Evolutionary conservation across 2,797 vertebrate genomes (phyloP).

Genomic region (Macroramphosus scolopax): DNA sequence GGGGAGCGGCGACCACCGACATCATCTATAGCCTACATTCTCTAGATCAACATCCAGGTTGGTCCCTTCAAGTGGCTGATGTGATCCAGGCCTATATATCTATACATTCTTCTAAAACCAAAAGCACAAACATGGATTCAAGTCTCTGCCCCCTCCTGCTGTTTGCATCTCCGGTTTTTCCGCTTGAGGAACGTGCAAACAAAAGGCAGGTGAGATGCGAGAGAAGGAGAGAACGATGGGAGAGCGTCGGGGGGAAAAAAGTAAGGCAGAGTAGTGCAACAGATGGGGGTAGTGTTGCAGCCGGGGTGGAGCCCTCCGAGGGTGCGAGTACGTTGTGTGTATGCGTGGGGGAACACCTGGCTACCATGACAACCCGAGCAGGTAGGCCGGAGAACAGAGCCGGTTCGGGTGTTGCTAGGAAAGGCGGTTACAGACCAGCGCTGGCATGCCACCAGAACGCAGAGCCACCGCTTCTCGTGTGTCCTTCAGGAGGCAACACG

Average conservation of each 20-base stretch:
- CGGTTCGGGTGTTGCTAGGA: slow-evolving; percentile 66
- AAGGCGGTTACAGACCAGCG: slow-evolving; percentile 53
- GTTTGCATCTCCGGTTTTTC: slow-evolving; percentile 52
- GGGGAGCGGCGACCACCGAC: slow-evolving; percentile 43
- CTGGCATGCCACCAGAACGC: slow-evolving; percentile 65
- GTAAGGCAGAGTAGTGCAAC: slow-evolving; percentile 73
- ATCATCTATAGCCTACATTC: slow-evolving; percentile 63
- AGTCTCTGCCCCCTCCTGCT: slow-evolving; percentile 28
- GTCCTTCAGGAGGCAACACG: slow-evolving; percentile 51
- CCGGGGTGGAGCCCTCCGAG: slow-evolving; percentile 65
- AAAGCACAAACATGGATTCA: slow-evolving; percentile 26
- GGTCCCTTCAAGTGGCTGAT: slow-evolving; percentile 59
- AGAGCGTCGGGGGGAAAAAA: slow-evolving; percentile 38
- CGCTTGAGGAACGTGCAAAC: slow-evolving; percentile 37
- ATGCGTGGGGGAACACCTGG: slow-evolving; percentile 65
- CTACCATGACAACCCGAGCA: slow-evolving; percentile 68
- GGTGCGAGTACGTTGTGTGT: slow-evolving; percentile 30
- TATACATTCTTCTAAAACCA: slow-evolving; percentile 74
- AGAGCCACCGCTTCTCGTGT: slow-evolving; percentile 17
- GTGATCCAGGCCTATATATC: slow-evolving; percentile 49
- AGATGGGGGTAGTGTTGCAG: slow-evolving; percentile 70
- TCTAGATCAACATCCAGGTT: slow-evolving; percentile 50
- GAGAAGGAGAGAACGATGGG: slow-evolving; percentile 9
- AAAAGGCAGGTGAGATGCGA: slow-evolving; percentile 28
- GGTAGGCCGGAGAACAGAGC: slow-evolving; percentile 51